phyloP scores from a whole-genome alignment of 2,113 vertebrate species.

The Atractosteus spatula region DNA sequence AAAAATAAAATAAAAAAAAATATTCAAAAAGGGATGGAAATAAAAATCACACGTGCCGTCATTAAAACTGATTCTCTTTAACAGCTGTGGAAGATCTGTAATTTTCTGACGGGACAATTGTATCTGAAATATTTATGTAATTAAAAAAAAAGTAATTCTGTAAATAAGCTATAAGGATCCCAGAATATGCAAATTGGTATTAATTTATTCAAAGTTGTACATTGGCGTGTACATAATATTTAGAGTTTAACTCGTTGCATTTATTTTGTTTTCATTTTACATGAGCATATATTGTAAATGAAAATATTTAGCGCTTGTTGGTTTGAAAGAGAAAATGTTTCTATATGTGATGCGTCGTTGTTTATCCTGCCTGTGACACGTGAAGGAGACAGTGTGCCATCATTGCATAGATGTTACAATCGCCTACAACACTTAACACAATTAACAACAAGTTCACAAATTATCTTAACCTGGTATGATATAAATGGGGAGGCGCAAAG shows the following conservation, averaged over 20 bases:
- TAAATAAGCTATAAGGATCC: constrained; percentile 96
- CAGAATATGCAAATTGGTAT: constrained; percentile 99
- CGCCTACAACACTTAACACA: constrained; percentile 57
- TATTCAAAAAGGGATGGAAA: constrained; percentile 57
- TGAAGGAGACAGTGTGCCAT: constrained; percentile 73
- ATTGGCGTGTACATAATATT: constrained; percentile 96
- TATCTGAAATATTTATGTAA: constrained; percentile 96
- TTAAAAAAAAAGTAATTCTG: constrained; percentile 93
- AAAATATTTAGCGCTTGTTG: constrained; percentile 84
- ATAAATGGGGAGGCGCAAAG: constrained; percentile 26
- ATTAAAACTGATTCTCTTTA: constrained; percentile 25
- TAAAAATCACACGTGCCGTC: constrained; percentile 30
- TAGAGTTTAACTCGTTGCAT: constrained; percentile 85
- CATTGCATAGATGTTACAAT: constrained; percentile 43
- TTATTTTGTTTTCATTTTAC: constrained; percentile 79
- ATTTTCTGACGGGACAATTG: constrained; percentile 58
- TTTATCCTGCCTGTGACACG: constrained; percentile 67
- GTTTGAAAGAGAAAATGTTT: constrained; percentile 68
- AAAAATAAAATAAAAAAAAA: constrained; percentile 23
- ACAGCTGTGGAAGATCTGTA: constrained; percentile 38
- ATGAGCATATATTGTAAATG: constrained; percentile 90
- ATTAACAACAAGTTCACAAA: constrained; percentile 23
- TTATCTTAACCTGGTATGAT: constrained; percentile 32
- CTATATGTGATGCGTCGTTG: constrained; percentile 72
- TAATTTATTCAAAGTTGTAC: constrained; percentile 99